These are phyloP conservation scores for Protodeltote pygarga DNA, from an alignment of 2,888 invertebrate genomes.

Conservation along the genomic window DNA sequence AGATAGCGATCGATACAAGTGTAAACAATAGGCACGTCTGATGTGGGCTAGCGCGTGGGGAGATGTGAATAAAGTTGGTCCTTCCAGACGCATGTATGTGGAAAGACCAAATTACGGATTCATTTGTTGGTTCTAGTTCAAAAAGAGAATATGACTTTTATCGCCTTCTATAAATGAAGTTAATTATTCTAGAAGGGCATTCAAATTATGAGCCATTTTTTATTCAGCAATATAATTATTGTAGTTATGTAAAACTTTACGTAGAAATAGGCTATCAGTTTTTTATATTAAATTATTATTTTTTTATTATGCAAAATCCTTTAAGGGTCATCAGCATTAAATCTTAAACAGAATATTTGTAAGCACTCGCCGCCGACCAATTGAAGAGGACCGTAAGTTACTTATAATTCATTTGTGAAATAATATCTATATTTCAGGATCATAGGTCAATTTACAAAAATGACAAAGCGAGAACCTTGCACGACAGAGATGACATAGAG, in stretches of 20 bases:
- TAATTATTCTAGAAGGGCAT: no score
- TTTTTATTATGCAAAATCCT: slow-evolving; percentile 12
- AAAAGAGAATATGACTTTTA: background rate
- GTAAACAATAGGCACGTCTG: slow-evolving; percentile 45
- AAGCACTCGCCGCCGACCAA: slow-evolving; percentile 48
- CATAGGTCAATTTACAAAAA: slow-evolving; percentile 81
- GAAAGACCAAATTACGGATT: slow-evolving; percentile 4
- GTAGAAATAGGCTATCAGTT: no score
- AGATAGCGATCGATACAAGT: slow-evolving; percentile 45
- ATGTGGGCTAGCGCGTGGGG: slow-evolving; percentile 5
- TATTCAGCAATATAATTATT: no score
- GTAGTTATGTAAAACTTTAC: no score
- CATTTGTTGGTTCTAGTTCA: background rate
- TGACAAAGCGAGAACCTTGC: slow-evolving; percentile 72
- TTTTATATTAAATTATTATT: background rate
- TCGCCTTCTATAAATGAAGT: no score
- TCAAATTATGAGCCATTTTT: no score
- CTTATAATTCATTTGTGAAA: slow-evolving; percentile 72
- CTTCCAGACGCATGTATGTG: slow-evolving; percentile 12
- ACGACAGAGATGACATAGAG: slow-evolving; percentile 54
- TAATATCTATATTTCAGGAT: slow-evolving; percentile 75
- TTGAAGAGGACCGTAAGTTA: slow-evolving; percentile 54
- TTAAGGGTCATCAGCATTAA: slow-evolving; percentile 23
- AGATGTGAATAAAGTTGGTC: slow-evolving; percentile 8
- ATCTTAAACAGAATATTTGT: slow-evolving; percentile 12